phyloP scores from a whole-genome alignment of 1,140 invertebrate genomes.

The Littorina saxatilis region DNA sequence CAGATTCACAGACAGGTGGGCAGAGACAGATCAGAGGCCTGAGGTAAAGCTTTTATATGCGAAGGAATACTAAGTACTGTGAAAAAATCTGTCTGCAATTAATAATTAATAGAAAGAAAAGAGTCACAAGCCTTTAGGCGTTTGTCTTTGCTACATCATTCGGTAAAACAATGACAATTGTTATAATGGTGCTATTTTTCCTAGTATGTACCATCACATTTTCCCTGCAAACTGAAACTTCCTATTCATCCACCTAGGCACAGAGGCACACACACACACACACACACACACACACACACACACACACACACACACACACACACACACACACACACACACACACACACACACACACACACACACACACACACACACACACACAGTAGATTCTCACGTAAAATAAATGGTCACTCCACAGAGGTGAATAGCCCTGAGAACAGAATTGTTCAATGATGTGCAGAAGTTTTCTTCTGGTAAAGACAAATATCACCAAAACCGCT shows the following conservation, averaged over 20 bases:
- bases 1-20: too few species aligned
- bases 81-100: not conserved
- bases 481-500: too few species aligned
- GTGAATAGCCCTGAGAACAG: too few species aligned
- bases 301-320: constrained; percentile 1
- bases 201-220: not conserved
- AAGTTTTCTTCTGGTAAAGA: too few species aligned
- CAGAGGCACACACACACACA: constrained; percentile 7
- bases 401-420: too few species aligned
- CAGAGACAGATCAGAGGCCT: too few species aligned
- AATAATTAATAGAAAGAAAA: not conserved
- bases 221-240: not conserved
- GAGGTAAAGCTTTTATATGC: too few species aligned
- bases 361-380: too few species aligned
- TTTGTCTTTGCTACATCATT: not conserved
- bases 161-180: not conserved
- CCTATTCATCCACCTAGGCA: not conserved
- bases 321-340: constrained; percentile 23
- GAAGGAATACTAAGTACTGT: not conserved
- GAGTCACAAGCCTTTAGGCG: too few species aligned
- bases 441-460: too few species aligned
- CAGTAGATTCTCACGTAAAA: too few species aligned
- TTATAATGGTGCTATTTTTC: not conserved
- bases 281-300: too few species aligned
- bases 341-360: not conserved